Base-by-base conservation (phyloP, 2,888 invertebrate genomes). In the Andrena bicolor region DNA sequence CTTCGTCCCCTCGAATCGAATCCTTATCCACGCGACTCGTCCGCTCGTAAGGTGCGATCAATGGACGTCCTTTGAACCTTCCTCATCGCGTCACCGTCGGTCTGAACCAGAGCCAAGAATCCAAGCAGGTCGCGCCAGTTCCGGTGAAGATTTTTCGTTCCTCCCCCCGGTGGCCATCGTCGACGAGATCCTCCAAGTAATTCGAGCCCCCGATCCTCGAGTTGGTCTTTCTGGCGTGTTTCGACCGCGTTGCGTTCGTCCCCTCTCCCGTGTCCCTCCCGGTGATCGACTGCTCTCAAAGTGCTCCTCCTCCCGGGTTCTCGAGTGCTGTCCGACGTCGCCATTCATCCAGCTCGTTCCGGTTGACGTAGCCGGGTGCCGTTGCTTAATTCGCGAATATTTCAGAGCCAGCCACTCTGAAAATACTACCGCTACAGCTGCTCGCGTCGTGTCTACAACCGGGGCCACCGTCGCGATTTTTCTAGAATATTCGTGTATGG, bases 391-490 rank as follows among this genome's bases (percentile, higher is more conserved):
- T 92, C 92, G 90, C 90, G 87, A 88, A 89, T 90, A 91, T 90
- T 89, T 90, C 87, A 88, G 77, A 83, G 76, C 84, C 78, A 83
- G 78, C 89, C 90, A 86, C 80, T 90, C 90, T 89, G 89, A 91
- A 92, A 92, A 93, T 93, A 92, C 90, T 56, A 56, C 56, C 10
- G 79, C 84, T 87, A 89, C 93, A 93, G 93, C 93, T 93, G 93
- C 91, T 91, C 89, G 83, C 83, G 88, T 90, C 92, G 90, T 91
- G 92, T 93, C 92, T 90, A 87, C 86, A 85, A 83, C 80, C 82
- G 74, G 80, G 79, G 72, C 82, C 87, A 80, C 83, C 85, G 80
- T 72, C 72, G 53, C 56, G 76, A 83, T 82, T 82, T 83, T 83
- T 83, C 64, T 80, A 58, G 82, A 79, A 79, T 82, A 76, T 76